A percentile compares a stretch with the other conserved stretches of the same genome.
Conservation (phyloP, 1,140 invertebrate species). For the Musca domestica region DNA sequence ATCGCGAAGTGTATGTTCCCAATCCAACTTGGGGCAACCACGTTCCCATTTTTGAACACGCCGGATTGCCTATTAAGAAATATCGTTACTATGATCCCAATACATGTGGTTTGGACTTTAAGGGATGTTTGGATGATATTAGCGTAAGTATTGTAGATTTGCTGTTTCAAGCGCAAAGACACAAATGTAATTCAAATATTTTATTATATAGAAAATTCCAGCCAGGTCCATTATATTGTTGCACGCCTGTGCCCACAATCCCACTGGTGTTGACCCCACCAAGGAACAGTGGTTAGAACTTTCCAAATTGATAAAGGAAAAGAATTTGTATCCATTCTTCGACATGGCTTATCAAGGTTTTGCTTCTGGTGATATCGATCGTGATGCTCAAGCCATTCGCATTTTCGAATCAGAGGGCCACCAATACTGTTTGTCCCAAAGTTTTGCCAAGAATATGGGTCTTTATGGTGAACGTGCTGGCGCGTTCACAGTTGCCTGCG, state of each 20-base stretch:
- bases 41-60: constrained; percentile 88
- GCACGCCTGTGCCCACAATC: constrained; percentile 98
- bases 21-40: constrained; percentile 99
- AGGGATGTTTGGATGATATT: constrained; percentile 89
- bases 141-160: constrained; percentile 63
- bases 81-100: constrained; percentile 96
- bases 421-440: constrained; percentile 85
- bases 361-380: constrained; percentile 80
- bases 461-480: constrained; percentile 86
- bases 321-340: constrained; percentile 90
- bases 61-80: constrained; percentile 81
- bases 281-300: constrained; percentile 88
- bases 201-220: constrained; percentile 79
- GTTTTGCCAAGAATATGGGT: constrained; percentile 99
- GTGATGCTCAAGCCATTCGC: constrained; percentile 85
- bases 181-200: background rate
- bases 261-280: constrained; percentile 92
- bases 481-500: constrained; percentile 78
- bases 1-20: constrained; percentile 89
- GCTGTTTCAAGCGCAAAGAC: background rate
- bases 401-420: constrained; percentile 89
- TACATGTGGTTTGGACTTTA: constrained; percentile 93
- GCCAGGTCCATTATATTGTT: constrained; percentile 88
- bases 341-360: constrained; percentile 99
- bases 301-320: constrained; percentile 71